Base-by-base conservation (phyloP, 1,140 invertebrate species). In the Macrobrachium nipponense region DNA sequence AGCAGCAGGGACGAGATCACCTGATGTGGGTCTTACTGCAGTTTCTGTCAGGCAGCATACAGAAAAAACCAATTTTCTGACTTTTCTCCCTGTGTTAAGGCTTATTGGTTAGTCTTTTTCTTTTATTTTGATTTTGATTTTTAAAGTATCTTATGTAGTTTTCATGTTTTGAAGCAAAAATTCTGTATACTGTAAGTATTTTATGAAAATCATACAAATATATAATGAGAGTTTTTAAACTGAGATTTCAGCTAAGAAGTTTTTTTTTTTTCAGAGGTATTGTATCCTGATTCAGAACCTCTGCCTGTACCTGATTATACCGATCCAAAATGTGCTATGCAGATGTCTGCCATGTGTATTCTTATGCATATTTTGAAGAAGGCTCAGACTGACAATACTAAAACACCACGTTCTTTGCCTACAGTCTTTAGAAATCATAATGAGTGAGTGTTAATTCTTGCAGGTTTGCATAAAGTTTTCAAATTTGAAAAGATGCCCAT, bases 11-110 rank as follows among this genome's bases (percentile, higher is more conserved):
- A 0, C 92, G 98, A 75, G 97, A 99, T 92, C 97, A 98, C 90
- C 91, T 99, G 0, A 99, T 99, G 97, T 99, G 98, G 98, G 96
- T 98, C 7, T 91, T 99, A n/a, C 91, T 99, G 11, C 98, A 99
- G 91, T 99, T 98, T 90, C 98, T 99, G 87, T 98, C 97, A 5
- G 97, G 97, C 72, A 98, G 96, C 90, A 99, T 99, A 90, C 97
- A 98, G 91, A 95, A 97, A n/a, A 88, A 98, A 98, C 92, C 96
- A 97, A 0, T 94, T 92, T 62, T 87, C 81, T 18, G 89, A 89
- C 36, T 89, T 89, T n/a, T 58, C 80, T 89, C n/a, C 87, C 81
- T 8, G 88, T 88, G 20, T 70, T 89, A 5, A 81, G 87, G 43
- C 75, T 89, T 12, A 88, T 89, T 75, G 82, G 82, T 88, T 72